Conservation (phyloP, 2,888 invertebrate genomes). For the Volucella zonaria region DNA sequence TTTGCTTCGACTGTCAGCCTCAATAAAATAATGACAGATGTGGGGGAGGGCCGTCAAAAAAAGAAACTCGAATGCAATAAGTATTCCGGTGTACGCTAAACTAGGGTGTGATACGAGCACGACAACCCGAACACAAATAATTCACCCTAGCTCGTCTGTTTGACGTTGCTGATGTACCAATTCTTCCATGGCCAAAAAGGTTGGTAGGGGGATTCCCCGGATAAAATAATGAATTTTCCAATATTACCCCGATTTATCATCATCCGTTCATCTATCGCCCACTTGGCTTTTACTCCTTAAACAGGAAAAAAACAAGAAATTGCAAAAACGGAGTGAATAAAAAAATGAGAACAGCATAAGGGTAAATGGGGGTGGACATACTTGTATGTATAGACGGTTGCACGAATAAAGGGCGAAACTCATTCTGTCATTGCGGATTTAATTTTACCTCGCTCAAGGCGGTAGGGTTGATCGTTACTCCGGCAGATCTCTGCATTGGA, state of each 20-base stretch:
- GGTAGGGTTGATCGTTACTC: slow-evolving; percentile 40
- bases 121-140: slow-evolving; percentile 31
- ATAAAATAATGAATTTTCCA: slow-evolving; percentile 67
- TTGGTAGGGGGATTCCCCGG: slow-evolving; percentile 32
- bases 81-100: slow-evolving; percentile 12
- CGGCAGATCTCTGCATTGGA: not conserved
- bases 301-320: not conserved
- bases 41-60: slow-evolving; percentile 2
- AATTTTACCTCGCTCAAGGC: slow-evolving; percentile 69
- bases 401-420: slow-evolving; percentile 37
- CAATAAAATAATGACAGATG: slow-evolving; percentile 52
- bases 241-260: slow-evolving; percentile 73
- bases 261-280: slow-evolving; percentile 68
- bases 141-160: not conserved
- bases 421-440: slow-evolving; percentile 68
- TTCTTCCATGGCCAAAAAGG: slow-evolving; percentile 1
- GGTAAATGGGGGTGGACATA: not conserved
- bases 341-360: slow-evolving; percentile 1
- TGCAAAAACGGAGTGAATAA: not conserved
- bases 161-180: not conserved
- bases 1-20: slow-evolving; percentile 50
- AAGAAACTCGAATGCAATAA: not conserved
- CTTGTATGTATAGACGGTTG: not conserved
- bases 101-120: slow-evolving; percentile 39
- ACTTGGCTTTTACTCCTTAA: slow-evolving; percentile 53